Evolutionary conservation across 2,797 vertebrate genomes (phyloP), one percentile per base, ranked within the genome.

Genomic region (Neoniphon sammara): DNA sequence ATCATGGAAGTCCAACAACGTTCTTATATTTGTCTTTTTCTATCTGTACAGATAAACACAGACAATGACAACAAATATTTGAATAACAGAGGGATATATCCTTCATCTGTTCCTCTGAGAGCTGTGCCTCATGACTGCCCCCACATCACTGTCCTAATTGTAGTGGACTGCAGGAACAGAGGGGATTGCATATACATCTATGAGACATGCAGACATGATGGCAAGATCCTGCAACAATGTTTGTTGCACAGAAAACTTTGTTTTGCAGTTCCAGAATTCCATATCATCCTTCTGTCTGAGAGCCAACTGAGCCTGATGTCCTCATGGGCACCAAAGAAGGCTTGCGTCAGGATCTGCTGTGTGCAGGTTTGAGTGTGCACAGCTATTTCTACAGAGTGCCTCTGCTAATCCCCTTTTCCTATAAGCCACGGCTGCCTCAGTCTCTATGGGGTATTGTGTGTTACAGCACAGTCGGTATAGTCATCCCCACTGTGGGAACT

Each of bases 361-460:
- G 1, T 20, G n/a, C 71, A 85, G 84, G 83, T 89, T 65, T 73
- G 86, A 10, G 36, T 75, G 4, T 59, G 12, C 54, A 77, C 5
- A 5, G 3, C 21, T 61, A 7, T 44, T 44, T 18, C 39, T 17
- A 1, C 39, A 23, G 2, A 11, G 5, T 49, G n/a, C 5, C 36
- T 68, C 39, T 42, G 34, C 57, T 59, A 34, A 9, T 46, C 39
- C 36, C 7, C 14, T 61, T n/a, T 25, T 5, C 20, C 59, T 2
- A 7, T 3, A 15, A 9, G 39, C 15, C 5, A 30, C 2, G 58
- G 53, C 4, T 56, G n/a, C 52, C 20, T 68, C 17, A 17, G 18
- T 34, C 27, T 55, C 21, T 70, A 0, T 47, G 42, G 5, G 3
- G 17, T 5, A 27, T 0, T 50, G 5, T 73, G 31, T 54, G 42